Evolutionary conservation across 1,140 invertebrate species (phyloP).

Genomic region (Drosophila aff.): DNA sequence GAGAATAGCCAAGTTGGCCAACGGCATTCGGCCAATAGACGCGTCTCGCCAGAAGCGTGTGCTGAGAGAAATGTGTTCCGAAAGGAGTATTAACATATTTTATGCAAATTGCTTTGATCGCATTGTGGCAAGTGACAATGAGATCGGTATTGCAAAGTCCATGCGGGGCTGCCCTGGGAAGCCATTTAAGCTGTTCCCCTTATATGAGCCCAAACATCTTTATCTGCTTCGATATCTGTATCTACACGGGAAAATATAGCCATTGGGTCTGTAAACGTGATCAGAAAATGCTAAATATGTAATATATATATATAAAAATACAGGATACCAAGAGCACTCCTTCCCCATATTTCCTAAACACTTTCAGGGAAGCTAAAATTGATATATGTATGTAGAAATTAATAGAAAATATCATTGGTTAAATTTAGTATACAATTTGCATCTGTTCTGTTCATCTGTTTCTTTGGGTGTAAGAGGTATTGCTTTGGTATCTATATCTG

Average conservation of each 20-base stretch:
- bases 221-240: slow-evolving; percentile 3
- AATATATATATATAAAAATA: neutral
- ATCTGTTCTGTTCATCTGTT: neutral
- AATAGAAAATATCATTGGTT: neutral
- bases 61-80: slow-evolving; percentile 35
- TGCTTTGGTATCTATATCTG: slow-evolving; percentile 12
- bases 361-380: fast-evolving
- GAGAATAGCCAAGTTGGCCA: slow-evolving; percentile 41
- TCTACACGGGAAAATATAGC: slow-evolving; percentile 10
- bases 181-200: slow-evolving; percentile 33
- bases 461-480: slow-evolving; percentile 7
- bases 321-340: too few relatives aligned
- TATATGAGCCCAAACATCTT: slow-evolving; percentile 7
- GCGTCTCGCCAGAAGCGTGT: slow-evolving; percentile 28
- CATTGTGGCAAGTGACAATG: slow-evolving; percentile 36
- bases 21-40: slow-evolving; percentile 17
- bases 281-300: neutral
- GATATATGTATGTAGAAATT: neutral
- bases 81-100: slow-evolving; percentile 42
- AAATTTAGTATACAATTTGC: neutral
- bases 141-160: slow-evolving; percentile 34
- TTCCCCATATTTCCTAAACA: too few relatives aligned
- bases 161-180: slow-evolving; percentile 28
- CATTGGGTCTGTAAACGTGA: too few relatives aligned
- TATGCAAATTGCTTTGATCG: slow-evolving; percentile 38